Conservation (phyloP, 2,888 invertebrate genomes). For the Pseudeuparius sepicola region DNA sequence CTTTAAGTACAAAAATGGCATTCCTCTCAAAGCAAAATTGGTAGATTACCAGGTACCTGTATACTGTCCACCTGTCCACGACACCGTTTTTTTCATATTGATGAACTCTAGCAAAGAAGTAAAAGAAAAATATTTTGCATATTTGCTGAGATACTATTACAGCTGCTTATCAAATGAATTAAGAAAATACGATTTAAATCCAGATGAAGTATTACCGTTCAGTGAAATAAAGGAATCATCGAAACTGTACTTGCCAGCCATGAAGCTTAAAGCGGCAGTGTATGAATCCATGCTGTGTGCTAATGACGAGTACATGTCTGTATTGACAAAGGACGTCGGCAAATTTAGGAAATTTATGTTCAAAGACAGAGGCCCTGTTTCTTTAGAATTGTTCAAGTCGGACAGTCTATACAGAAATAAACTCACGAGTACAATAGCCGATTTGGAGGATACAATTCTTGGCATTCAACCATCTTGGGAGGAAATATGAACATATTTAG, state of each 20-base stretch:
- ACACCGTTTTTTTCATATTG: constrained; percentile 40
- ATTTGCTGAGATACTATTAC: constrained; percentile 25
- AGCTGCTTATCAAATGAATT: constrained; percentile 21
- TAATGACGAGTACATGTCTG: background rate
- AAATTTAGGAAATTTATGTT: constrained; percentile 4
- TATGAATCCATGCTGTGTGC: background rate
- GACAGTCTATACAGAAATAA: too few relatives aligned
- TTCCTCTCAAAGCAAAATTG: constrained; percentile 27
- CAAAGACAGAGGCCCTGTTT: background rate
- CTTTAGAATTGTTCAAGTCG: background rate
- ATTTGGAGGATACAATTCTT: too few relatives aligned
- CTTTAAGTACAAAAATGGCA: constrained; percentile 21
- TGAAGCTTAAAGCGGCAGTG: constrained; percentile 6
- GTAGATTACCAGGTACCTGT: constrained; percentile 33
- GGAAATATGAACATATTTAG: too few relatives aligned
- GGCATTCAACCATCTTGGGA: too few relatives aligned
- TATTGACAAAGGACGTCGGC: background rate
- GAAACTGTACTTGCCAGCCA: background rate
- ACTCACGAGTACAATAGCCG: too few relatives aligned
- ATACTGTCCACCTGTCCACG: constrained; percentile 55
- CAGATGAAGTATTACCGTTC: constrained; percentile 17
- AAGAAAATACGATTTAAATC: constrained; percentile 20
- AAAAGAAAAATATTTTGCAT: constrained; percentile 20
- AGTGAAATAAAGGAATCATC: constrained; percentile 4
- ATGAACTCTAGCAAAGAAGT: constrained; percentile 21